Conservation (phyloP, 2,113 vertebrate genomes). For the Perca fluviatilis region DNA sequence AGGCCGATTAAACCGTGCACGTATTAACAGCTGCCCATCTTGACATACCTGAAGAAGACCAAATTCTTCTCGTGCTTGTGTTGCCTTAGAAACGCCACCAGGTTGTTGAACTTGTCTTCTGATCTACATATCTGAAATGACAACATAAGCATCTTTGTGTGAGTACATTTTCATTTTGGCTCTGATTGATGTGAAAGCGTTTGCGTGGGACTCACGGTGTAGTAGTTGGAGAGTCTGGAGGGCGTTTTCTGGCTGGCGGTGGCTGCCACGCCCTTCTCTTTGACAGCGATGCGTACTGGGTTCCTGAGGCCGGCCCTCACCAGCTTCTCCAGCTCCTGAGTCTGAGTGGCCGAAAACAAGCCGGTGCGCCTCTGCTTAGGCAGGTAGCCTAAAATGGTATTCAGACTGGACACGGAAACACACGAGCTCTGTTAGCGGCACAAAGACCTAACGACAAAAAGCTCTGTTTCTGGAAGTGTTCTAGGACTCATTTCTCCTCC, state of each 20-base stretch:
- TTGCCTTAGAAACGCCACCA: conserved; percentile 93
- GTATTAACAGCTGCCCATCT: no score
- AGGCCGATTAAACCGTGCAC: no score
- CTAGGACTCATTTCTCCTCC: not conserved
- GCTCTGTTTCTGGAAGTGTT: not conserved
- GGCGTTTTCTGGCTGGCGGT: conserved; percentile 92
- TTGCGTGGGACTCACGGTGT: conserved; percentile 84
- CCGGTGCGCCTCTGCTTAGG: conserved; percentile 97
- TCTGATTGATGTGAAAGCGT: not conserved
- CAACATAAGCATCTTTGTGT: not conserved
- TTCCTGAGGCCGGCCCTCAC: conserved; percentile 95
- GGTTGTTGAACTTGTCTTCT: conserved; percentile 94
- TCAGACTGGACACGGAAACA: conserved; percentile 84
- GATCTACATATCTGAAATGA: conserved; percentile 88
- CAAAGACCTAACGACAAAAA: no score
- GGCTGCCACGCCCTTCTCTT: conserved; percentile 93
- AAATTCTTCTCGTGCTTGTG: conserved; percentile 94
- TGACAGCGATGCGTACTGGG: conserved; percentile 93
- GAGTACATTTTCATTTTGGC: rapidly evolving
- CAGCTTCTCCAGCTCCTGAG: conserved; percentile 96
- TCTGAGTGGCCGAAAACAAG: conserved; percentile 97
- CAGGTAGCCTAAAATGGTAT: conserved; percentile 90
- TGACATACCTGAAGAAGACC: conserved; percentile 94
- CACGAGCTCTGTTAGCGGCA: not conserved
- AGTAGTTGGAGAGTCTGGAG: conserved; percentile 91